Conservation (phyloP, 2,797 vertebrate species). For the Urocyon cinereoargenteus region DNA sequence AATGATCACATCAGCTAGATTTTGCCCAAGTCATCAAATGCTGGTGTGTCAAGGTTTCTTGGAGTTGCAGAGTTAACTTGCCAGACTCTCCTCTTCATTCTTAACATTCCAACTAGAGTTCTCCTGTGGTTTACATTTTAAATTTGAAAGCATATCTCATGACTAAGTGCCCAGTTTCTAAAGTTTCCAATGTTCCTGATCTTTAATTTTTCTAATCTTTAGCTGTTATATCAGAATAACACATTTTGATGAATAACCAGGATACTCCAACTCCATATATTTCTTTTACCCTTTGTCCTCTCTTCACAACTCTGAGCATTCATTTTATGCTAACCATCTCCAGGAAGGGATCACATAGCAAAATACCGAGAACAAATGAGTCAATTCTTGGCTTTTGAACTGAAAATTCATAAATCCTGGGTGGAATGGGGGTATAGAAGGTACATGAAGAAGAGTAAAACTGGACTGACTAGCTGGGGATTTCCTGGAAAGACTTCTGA, state of each 20-base stretch:
- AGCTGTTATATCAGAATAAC: neutral
- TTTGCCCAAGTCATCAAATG: neutral
- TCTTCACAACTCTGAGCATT: neutral
- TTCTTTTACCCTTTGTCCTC: neutral
- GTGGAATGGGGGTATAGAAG: neutral
- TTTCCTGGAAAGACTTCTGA: neutral
- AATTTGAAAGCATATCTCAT: neutral
- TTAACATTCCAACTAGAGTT: neutral
- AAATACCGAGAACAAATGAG: neutral
- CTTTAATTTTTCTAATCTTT: slow-evolving; percentile 43
- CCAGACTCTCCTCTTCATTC: neutral
- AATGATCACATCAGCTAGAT: neutral
- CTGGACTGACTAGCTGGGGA: neutral
- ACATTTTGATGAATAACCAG: neutral
- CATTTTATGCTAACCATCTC: neutral
- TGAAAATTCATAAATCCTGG: neutral
- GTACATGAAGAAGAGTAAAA: neutral
- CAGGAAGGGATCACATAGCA: neutral
- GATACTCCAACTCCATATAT: neutral
- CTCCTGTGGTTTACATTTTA: neutral
- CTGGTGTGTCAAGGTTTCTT: neutral
- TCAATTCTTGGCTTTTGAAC: slow-evolving; percentile 3
- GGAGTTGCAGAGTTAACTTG: neutral
- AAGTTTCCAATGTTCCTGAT: neutral
- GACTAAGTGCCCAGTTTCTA: neutral